Conservation (phyloP, 2,888 invertebrate species). For the Amphipoea lucens region DNA sequence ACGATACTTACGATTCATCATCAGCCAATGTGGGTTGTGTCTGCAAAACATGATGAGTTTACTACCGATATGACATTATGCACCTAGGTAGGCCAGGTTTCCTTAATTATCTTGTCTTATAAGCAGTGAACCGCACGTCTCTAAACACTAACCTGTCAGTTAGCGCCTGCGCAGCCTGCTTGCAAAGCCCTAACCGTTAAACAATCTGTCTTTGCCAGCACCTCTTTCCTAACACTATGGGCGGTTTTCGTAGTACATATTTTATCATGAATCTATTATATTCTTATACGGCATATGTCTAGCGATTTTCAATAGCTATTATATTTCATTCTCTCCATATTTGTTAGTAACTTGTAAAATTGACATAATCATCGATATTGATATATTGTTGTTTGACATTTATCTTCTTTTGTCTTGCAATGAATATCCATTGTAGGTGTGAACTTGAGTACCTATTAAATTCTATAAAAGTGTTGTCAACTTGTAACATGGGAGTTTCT, state of each 20-base stretch:
- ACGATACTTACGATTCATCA: background rate
- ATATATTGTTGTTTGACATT: conserved; percentile 48
- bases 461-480: conserved; percentile 25
- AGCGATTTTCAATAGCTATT: conserved; percentile 8
- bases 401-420: conserved; percentile 34
- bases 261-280: background rate
- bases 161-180: background rate
- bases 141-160: background rate
- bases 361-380: conserved; percentile 27
- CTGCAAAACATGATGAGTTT: background rate
- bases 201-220: background rate
- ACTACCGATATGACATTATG: background rate
- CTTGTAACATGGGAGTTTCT: background rate
- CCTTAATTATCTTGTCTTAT: background rate
- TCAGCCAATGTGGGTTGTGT: background rate
- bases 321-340: conserved; percentile 28
- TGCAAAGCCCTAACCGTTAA: background rate
- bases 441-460: conserved; percentile 24
- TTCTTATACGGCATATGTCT: no score
- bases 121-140: background rate
- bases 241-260: no score
- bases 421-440: conserved; percentile 51
- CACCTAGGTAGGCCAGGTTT: background rate
- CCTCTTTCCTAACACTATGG: background rate
- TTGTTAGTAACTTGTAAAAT: background rate